Evolutionary conservation across 2,888 invertebrate genomes (phyloP), one percentile per base, ranked within the genome.

Genomic region (Furcula furcula): DNA sequence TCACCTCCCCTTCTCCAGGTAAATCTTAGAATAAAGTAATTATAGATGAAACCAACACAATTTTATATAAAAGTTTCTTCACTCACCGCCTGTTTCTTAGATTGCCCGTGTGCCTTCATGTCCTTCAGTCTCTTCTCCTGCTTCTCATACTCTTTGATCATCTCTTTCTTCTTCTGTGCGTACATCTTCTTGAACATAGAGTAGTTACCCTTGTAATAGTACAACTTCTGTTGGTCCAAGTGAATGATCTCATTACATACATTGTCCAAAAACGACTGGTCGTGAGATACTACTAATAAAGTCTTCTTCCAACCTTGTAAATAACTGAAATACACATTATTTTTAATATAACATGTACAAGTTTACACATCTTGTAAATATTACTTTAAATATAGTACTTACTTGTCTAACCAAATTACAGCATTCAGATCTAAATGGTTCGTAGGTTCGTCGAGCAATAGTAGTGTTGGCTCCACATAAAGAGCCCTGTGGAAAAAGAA

Each of bases 371-470:
- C 9, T 29, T n/a, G n/a, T n/a, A n/a, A n/a, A n/a, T n/a, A n/a
- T n/a, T n/a, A n/a, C n/a, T n/a, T n/a, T n/a, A n/a, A n/a, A n/a
- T n/a, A n/a, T n/a, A n/a, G 27, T 27, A 85, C 93, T 91, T 85
- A 96, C 94, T 99, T 99, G 75, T 99, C 99, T 36, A 99, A 91
- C 99, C 99, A 99, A 91, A 99, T 99, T 30, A 99, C 99, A 50
- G 99, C 99, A 72, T 99, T 99, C 38, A 99, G 91, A 91, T 99
- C 99, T 61, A 99, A 93, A 85, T 99, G 99, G 88, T 99, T 99
- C 0, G 99, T 99, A 49, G 99, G 99, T 91, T 99, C 99, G 85
- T 99, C 99, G 18, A 99, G 93, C 76, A 99, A 90, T 14, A 99
- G 86, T n/a, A 99, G 86, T 1, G 99, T 98, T 0, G 99, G 99